Evolutionary conservation across 2,888 invertebrate genomes (phyloP), one percentile per base, ranked within the genome.

Genomic region (Eupithecia vulgata): DNA sequence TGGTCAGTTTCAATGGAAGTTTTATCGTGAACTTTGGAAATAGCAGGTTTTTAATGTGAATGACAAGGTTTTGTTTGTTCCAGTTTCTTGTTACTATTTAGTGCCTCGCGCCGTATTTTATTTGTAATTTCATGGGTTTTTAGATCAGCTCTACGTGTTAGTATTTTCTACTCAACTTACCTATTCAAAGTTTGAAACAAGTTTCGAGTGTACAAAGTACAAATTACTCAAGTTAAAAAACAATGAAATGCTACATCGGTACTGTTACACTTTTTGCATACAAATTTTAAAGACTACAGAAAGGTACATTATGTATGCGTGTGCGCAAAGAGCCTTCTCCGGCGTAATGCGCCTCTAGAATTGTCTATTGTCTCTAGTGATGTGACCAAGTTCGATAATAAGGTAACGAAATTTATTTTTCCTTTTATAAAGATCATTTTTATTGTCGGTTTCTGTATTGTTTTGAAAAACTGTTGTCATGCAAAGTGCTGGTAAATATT

Each of bases 261-360:
- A 21, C n/a, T 35, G 62, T 35, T 35, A 65, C 65, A 25, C n/a
- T 7, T 65, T 61, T n/a, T 25, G 65, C 65, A 65, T 40, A 65
- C 65, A 65, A 65, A 59, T 34, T 17, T 92, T 92, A 88, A 82
- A 80, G 90, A 90, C 91, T 91, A 91, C 88, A 87, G 86, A 89
- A n/a, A 90, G 84, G 81, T 82, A 69, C 80, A 78, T 82, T 87
- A 86, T 80, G 84, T 85, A 85, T 84, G 85, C 83, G 84, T 84
- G 81, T 79, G 81, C 80, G 84, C 80, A 79, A 74, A 81, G 80
- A 82, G 81, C 75, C 79, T 79, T 80, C 85, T 80, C 85, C 84
- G 85, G 85, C 81, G 79, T 79, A 80, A 81, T 75, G 81, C 83
- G 86, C 86, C 86, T 75, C 80, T 85, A 85, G 88, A 89, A 91